These are phyloP conservation scores for Argyra leucocephala DNA, from an alignment of 2,888 invertebrate species.

Conservation along the genomic window DNA sequence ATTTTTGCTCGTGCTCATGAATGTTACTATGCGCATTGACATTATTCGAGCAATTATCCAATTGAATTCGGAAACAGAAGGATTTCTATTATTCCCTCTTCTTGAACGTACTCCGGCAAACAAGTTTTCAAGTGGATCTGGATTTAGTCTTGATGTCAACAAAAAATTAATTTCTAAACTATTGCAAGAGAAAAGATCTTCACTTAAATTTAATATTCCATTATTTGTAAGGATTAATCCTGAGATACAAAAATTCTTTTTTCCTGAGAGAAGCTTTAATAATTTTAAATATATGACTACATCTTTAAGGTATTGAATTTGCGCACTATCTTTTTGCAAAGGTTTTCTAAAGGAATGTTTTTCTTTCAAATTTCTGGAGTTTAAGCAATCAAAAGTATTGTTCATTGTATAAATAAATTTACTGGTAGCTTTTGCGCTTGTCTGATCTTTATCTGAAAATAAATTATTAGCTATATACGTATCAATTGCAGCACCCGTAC, in stretches of 20 bases:
- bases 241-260: not conserved
- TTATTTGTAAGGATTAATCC: not conserved
- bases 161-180: not conserved
- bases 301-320: not conserved
- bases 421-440: not conserved
- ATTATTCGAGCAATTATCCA: no score
- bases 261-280: not conserved
- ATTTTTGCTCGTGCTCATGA: no score
- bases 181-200: not conserved
- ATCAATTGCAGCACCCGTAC: no score
- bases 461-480: not conserved
- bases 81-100: no score
- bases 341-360: slow-evolving; percentile 2
- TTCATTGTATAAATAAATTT: not conserved
- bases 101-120: no score
- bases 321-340: no score
- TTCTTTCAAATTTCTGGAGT: not conserved
- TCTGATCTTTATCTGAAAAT: not conserved
- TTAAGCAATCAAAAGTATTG: not conserved
- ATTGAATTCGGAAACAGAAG: no score
- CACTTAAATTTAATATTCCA: not conserved
- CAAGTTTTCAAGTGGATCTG: no score
- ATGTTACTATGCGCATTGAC: no score
- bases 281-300: not conserved
- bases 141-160: not conserved